Base-by-base conservation (phyloP, 2,888 invertebrate species). In the Idaea biselata region DNA sequence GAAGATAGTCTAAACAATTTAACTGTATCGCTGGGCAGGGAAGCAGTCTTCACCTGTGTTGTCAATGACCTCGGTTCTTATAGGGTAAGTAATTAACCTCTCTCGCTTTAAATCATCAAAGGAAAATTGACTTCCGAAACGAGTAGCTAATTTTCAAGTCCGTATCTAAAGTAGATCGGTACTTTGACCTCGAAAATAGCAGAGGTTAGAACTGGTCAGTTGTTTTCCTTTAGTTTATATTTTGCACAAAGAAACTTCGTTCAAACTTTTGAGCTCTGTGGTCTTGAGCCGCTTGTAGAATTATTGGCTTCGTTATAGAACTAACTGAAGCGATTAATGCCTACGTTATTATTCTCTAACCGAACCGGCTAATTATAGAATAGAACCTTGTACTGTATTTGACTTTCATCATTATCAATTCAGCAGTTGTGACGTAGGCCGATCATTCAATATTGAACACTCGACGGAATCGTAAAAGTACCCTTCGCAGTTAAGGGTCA, bases 21-120 rank as follows among this genome's bases (percentile, higher is more conserved):
- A 86, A 97, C 97, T 68, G 96, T 97, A 72, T 94, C 96, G 70
- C 95, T 96, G 87, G 96, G 96, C 72, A 93, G 96, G 83, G 96
- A 96, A 84, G 96, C 96, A 72, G 95, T 96, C 74, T 96, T 97
- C 92, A 96, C 96, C 80, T 97, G 97, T 84, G 95, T 96, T 80
- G 96, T 97, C 88, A 96, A 96, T 93, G 96, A 96, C 91, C 94
- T 97, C 88, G 94, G 94, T 76, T 94, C 94, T 77, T 94, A 94
- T 87, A 94, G 95, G 95, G 96, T 96, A 93, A 94, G 96, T 95
- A 72, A 67, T 68, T 44, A 44, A 44, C 44, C 11, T 54, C 11
- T 44, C 44, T 44, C 44, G 2, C 44, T 14, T 14, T 14, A 44
- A 44, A 44, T 44, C 44, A 44, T 44, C 44, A 44, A 44, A 44